A percentile compares a stretch with the other conserved stretches of the same genome.
phyloP scores from a whole-genome alignment of 2,888 invertebrate genomes.

The Cephalotes varians region DNA sequence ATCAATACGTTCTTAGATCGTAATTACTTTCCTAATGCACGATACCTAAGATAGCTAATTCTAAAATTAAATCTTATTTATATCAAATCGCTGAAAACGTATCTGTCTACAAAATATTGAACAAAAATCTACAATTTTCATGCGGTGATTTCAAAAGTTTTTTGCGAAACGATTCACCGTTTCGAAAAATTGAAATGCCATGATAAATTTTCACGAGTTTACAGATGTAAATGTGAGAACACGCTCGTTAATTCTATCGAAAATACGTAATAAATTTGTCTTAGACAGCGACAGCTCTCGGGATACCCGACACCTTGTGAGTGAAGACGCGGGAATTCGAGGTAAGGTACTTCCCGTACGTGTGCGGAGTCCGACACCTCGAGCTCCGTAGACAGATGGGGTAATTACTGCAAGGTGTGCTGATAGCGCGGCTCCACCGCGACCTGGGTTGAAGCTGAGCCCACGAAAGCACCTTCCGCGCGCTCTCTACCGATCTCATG shows the following conservation, averaged over 20 bases:
- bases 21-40: neutral
- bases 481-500: neutral
- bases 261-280: conserved; percentile 79
- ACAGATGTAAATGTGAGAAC: neutral
- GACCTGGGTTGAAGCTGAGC: conserved; percentile 48
- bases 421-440: conserved; percentile 70
- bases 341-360: conserved; percentile 59
- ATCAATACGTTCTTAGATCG: neutral
- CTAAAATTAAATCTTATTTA: neutral
- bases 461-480: conserved; percentile 15
- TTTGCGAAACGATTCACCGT: neutral
- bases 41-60: neutral
- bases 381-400: conserved; percentile 79
- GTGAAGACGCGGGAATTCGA: conserved; percentile 53
- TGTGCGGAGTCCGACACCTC: conserved; percentile 65
- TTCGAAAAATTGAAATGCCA: neutral
- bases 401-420: conserved; percentile 78
- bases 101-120: neutral
- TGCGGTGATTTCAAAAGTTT: neutral
- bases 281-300: conserved; percentile 74
- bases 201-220: neutral
- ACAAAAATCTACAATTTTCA: neutral
- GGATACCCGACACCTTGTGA: conserved; percentile 72
- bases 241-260: conserved; percentile 64
- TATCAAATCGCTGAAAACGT: neutral